A percentile compares a stretch with the other conserved stretches of the same genome.
Conservation (phyloP, 2,888 invertebrate species). For the Netelia virgata region DNA sequence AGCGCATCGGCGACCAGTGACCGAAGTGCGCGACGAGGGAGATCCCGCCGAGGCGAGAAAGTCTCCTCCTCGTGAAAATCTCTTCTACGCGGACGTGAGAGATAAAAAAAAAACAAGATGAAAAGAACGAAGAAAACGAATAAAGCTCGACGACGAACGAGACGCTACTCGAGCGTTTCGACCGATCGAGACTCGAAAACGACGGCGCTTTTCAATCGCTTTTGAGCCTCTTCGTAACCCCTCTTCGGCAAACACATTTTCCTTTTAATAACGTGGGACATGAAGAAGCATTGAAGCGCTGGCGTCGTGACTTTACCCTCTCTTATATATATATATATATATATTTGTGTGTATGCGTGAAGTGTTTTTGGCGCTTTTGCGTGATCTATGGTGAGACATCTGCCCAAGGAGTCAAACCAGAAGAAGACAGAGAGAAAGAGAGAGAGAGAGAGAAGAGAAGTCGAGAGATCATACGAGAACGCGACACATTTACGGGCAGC, state of each 20-base stretch:
- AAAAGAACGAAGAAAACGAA: neutral
- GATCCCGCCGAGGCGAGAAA: constrained; percentile 39
- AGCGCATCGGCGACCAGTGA: constrained; percentile 14
- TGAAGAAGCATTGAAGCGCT: constrained; percentile 27
- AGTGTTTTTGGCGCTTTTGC: constrained; percentile 58
- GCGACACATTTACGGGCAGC: constrained; percentile 83
- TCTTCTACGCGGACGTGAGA: neutral
- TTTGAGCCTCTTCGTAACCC: constrained; percentile 20
- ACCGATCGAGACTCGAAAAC: constrained; percentile 35
- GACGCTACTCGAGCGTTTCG: constrained; percentile 42
- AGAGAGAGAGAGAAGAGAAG: constrained; percentile 29
- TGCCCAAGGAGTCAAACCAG: constrained; percentile 71
- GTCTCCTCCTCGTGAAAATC: constrained; percentile 23
- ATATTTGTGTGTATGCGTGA: constrained; percentile 16
- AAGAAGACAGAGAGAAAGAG: constrained; percentile 26
- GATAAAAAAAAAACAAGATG: neutral
- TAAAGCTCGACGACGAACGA: constrained; percentile 26
- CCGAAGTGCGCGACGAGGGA: constrained; percentile 61
- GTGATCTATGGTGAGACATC: constrained; percentile 83
- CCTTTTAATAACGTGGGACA: constrained; percentile 55
- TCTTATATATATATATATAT: constrained; percentile 28
- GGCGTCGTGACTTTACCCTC: constrained; percentile 22
- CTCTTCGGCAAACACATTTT: constrained; percentile 31
- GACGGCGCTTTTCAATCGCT: constrained; percentile 42
- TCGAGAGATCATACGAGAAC: constrained; percentile 78